phyloP scores from a whole-genome alignment of 64 coral and sea anemone species.

The Acropora tenuis region DNA sequence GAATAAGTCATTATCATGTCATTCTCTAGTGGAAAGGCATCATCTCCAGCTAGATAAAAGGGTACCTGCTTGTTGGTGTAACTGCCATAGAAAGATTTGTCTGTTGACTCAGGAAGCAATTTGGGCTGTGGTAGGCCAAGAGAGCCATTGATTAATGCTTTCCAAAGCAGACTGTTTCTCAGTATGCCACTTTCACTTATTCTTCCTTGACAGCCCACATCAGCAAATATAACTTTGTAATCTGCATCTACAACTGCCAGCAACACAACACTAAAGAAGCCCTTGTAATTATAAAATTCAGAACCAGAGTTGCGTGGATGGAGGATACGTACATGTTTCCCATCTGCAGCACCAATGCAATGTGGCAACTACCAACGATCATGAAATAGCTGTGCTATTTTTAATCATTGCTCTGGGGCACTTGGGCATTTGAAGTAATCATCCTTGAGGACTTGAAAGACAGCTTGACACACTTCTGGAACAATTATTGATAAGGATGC shows the following conservation, averaged over 20 bases:
- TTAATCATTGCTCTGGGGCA: constrained; percentile 45
- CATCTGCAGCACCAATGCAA: constrained; percentile 78
- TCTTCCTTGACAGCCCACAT: constrained; percentile 22
- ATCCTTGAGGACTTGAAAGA: constrained; percentile 52
- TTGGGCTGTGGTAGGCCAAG: constrained; percentile 17
- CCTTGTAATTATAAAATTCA: constrained; percentile 67
- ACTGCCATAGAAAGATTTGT: background rate
- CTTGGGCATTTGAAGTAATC: constrained; percentile 61
- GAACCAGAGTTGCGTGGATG: constrained; percentile 63
- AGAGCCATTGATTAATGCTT: constrained; percentile 17
- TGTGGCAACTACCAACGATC: constrained; percentile 77
- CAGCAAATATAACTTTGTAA: constrained; percentile 60
- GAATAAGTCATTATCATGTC: constrained; percentile 52
- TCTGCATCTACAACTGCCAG: constrained; percentile 66
- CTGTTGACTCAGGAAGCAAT: constrained; percentile 20
- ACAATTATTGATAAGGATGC: constrained; percentile 48
- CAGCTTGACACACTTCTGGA: constrained; percentile 75
- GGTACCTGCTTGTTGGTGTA: constrained; percentile 8
- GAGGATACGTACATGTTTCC: constrained; percentile 63
- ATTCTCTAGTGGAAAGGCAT: constrained; percentile 48
- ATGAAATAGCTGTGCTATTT: constrained; percentile 61
- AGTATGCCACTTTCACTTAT: constrained; percentile 75
- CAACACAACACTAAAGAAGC: constrained; percentile 70
- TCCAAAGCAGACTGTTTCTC: constrained; percentile 45
- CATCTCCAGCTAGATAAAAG: constrained; percentile 51